Evolutionary conservation across 2,797 vertebrate species (phyloP), one percentile per base, ranked within the genome.

Genomic region (Eospalax fontanierii): DNA sequence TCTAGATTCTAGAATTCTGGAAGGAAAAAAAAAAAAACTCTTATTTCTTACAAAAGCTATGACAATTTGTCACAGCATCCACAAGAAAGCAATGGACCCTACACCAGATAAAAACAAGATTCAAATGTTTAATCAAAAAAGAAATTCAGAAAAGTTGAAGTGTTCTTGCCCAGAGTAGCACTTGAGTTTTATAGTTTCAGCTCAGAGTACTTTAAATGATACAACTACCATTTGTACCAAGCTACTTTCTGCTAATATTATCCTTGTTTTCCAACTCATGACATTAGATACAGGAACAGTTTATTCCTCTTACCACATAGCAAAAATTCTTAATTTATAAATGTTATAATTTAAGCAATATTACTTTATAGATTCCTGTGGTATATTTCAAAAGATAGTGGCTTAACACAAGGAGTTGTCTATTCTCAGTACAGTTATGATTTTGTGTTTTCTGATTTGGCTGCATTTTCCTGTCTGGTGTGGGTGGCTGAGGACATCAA

Each of bases 121-220:
- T 12, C 63, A 15, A 59, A 76, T 92, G 74, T 21, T 92, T 2
- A 22, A 75, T 90, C 83, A 28, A 30, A 16, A 92, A 73, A 93
- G n/a, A 24, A 79, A 84, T 81, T 50, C 11, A 35, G 30, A 8
- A 46, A 43, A 68, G 28, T 22, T 26, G 74, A 7, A 40, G 43
- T 80, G 5, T 43, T 57, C 50, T 90, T 82, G 24, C 9, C 68
- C 30, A 26, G 28, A 22, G 43, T 38, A 15, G 4, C 21, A 40
- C n/a, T 70, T 50, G 6, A 83, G 79, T 70, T 87, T 89, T 80
- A 6, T 71, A 38, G 5, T 54, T 94, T 12, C 0, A 89, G 28
- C 16, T 93, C 80, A 87, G 92, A 73, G 40, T 73, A 85, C 28
- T 90, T 12, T 61, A 63, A 81, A 4, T 89, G 54, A 83, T 74